Evolutionary conservation across 2,797 vertebrate genomes (phyloP).

Genomic region (Euthynnus affinis): DNA sequence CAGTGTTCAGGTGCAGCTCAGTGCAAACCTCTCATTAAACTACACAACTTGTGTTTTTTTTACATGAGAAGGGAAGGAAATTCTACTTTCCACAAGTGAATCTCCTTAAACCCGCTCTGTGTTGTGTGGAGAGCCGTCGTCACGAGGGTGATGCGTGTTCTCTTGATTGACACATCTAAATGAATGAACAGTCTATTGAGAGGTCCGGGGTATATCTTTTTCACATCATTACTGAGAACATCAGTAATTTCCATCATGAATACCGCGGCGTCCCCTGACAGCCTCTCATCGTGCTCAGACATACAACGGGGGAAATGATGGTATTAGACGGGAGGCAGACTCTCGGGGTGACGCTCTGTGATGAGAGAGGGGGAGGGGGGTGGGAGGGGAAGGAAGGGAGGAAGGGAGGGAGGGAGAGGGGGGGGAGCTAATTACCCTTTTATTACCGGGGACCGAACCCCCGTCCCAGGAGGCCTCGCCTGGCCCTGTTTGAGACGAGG

Average conservation of each 20-base stretch:
- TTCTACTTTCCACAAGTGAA: constrained; percentile 28
- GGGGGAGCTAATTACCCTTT: constrained; percentile 80
- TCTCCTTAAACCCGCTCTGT: constrained; percentile 34
- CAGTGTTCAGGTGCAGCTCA: constrained; percentile 10
- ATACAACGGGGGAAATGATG: constrained; percentile 80
- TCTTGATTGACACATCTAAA: constrained; percentile 76
- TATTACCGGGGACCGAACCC: constrained; percentile 73
- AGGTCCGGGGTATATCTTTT: constrained; percentile 64
- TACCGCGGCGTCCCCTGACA: constrained; percentile 71
- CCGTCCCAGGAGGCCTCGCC: constrained; percentile 66
- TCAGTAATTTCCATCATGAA: constrained; percentile 81
- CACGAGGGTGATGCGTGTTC: background rate
- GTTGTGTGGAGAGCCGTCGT: constrained; percentile 35
- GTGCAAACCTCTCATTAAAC: constrained; percentile 57
- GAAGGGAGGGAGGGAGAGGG: too few relatives aligned
- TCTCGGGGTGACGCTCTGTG: constrained; percentile 68
- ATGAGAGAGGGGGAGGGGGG: constrained; percentile 63
- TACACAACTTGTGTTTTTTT: constrained; percentile 28
- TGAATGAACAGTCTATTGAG: constrained; percentile 63
- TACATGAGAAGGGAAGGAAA: constrained; percentile 40
- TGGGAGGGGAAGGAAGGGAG: too few relatives aligned
- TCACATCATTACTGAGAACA: constrained; percentile 79
- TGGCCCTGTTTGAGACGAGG: constrained; percentile 73
- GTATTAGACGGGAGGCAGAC: constrained; percentile 72
- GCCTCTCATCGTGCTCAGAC: constrained; percentile 66